These are phyloP conservation scores for Platycheirus rosarum DNA, from an alignment of 2,888 invertebrate species.

Conservation along the genomic window DNA sequence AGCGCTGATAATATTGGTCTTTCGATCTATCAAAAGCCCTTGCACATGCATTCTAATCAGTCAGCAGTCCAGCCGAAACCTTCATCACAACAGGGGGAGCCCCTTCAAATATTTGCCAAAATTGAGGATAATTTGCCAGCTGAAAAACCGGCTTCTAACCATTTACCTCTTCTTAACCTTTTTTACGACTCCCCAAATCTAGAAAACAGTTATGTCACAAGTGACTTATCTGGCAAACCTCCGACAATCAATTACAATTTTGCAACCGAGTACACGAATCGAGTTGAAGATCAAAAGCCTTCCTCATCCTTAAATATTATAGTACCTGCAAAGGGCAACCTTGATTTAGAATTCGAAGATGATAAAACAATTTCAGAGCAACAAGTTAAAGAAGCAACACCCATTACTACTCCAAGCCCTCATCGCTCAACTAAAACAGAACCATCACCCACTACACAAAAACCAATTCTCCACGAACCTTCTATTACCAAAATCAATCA, in stretches of 20 bases:
- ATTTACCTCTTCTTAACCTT: slow-evolving; percentile 21
- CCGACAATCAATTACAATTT: slow-evolving; percentile 10
- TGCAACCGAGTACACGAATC: slow-evolving; percentile 13
- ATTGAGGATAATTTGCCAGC: background rate
- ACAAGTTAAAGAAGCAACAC: background rate
- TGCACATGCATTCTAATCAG: background rate
- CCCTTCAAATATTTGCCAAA: slow-evolving; percentile 35
- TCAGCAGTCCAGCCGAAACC: background rate
- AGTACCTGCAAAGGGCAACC: background rate
- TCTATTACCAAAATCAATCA: too few relatives aligned
- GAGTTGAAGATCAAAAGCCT: slow-evolving; percentile 57
- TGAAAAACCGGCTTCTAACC: background rate
- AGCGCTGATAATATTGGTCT: background rate
- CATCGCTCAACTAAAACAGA: background rate
- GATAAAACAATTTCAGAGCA: background rate
- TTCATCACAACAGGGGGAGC: slow-evolving; percentile 4
- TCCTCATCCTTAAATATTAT: slow-evolving; percentile 47
- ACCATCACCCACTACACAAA: background rate
- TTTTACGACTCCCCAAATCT: slow-evolving; percentile 27
- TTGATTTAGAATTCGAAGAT: background rate
- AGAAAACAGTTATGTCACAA: slow-evolving; percentile 74
- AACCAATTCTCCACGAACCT: too few relatives aligned
- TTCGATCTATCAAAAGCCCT: background rate
- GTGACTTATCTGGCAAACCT: slow-evolving; percentile 28
- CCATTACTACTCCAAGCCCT: background rate